Conservation (phyloP, 2,113 vertebrate species). For the Rhinoderma darwinii region DNA sequence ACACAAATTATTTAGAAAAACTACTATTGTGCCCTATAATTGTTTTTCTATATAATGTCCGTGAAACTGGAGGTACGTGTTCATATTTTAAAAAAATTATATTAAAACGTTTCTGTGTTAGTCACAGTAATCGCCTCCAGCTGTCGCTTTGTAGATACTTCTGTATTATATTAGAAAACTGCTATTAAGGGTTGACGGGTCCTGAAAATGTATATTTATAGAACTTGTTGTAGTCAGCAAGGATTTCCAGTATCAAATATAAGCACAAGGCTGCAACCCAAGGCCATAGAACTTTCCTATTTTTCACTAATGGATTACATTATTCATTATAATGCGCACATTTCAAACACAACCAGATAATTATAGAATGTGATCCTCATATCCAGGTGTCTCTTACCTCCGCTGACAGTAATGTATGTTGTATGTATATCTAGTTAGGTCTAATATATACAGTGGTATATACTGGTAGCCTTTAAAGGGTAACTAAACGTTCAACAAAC, state of each 20-base stretch:
- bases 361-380: neutral
- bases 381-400: constrained; percentile 17
- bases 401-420: constrained; percentile 8
- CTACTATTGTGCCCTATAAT: no score
- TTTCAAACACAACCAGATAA: neutral
- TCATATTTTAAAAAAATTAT: neutral
- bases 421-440: neutral
- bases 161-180: neutral
- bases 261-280: neutral
- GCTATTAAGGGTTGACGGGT: neutral
- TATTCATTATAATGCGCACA: neutral
- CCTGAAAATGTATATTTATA: constrained; percentile 18
- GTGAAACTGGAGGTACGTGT: no score
- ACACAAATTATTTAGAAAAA: no score
- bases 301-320: constrained; percentile 11
- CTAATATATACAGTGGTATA: neutral
- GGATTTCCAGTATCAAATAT: constrained; percentile 7
- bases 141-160: neutral
- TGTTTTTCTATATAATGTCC: no score
- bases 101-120: neutral
- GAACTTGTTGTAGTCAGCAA: neutral
- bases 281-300: neutral
- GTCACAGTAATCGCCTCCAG: neutral
- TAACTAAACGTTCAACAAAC: no score
- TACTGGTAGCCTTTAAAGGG: neutral